A percentile compares a stretch with the other conserved stretches of the same genome.
These are phyloP conservation scores for Cyrtodaria siliqua DNA, from an alignment of 2,888 invertebrate species.

Conservation along the genomic window DNA sequence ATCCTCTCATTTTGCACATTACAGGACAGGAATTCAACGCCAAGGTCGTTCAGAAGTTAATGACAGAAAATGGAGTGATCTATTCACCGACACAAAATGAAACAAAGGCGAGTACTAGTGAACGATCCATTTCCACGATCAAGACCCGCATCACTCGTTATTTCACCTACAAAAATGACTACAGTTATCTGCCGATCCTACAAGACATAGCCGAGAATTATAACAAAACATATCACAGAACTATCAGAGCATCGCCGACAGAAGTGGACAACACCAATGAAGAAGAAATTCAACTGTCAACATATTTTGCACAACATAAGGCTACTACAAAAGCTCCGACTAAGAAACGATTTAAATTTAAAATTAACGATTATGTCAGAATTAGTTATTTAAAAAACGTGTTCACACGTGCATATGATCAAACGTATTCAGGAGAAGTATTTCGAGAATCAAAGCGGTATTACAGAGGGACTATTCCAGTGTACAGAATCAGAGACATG, in stretches of 20 bases:
- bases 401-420: conserved; percentile 54
- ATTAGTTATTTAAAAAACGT: conserved; percentile 44
- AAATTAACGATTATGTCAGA: conserved; percentile 56
- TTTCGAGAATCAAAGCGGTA: conserved; percentile 49
- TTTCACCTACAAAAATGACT: conserved; percentile 49
- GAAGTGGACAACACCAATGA: conserved; percentile 46
- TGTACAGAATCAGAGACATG: conserved; percentile 54
- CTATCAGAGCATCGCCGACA: conserved; percentile 54
- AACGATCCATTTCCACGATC: conserved; percentile 53
- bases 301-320: conserved; percentile 23
- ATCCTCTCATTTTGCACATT: background rate
- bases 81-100: conserved; percentile 62
- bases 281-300: conserved; percentile 46
- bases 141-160: conserved; percentile 43
- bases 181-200: conserved; percentile 43
- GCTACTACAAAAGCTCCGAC: background rate
- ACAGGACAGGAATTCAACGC: conserved; percentile 60
- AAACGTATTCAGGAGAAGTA: conserved; percentile 56
- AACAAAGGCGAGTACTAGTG: conserved; percentile 47
- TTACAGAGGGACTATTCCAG: conserved; percentile 43
- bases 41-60: conserved; percentile 46
- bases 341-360: conserved; percentile 47
- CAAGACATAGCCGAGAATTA: conserved; percentile 57
- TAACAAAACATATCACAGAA: conserved; percentile 63
- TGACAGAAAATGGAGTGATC: conserved; percentile 31